These are phyloP conservation scores for Brachionus koreanus DNA, from an alignment of 1,140 invertebrate species.

Conservation along the genomic window DNA sequence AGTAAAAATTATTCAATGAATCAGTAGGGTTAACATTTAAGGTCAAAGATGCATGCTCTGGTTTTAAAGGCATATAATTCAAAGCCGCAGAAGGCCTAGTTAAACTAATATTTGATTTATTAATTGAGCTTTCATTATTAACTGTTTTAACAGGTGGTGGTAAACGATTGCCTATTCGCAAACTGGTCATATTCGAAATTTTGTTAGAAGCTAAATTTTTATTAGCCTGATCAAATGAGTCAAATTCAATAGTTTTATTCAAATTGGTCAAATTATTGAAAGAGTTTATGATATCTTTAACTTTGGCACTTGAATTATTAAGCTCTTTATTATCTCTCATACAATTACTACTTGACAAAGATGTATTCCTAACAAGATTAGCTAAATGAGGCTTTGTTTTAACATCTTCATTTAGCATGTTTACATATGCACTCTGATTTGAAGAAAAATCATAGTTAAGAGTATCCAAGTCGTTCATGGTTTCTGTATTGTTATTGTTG, in stretches of 20 bases:
- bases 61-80: background rate
- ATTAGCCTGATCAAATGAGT: background rate
- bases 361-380: background rate
- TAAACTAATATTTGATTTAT: background rate
- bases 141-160: background rate
- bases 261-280: slow-evolving; percentile 16
- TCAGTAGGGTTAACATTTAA: background rate
- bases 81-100: background rate
- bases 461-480: background rate
- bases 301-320: background rate
- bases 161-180: background rate
- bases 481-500: background rate
- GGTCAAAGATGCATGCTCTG: background rate
- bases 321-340: background rate
- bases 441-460: background rate
- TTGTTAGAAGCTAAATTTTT: background rate
- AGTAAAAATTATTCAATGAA: background rate
- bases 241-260: background rate
- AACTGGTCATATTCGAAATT: background rate
- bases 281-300: slow-evolving; percentile 14
- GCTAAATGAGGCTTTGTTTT: background rate
- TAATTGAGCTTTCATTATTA: background rate
- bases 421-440: background rate
- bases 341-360: background rate
- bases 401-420: background rate